These are phyloP conservation scores for Tympanuchus pallidicinctus DNA, from an alignment of 2,113 vertebrate species.

Conservation along the genomic window DNA sequence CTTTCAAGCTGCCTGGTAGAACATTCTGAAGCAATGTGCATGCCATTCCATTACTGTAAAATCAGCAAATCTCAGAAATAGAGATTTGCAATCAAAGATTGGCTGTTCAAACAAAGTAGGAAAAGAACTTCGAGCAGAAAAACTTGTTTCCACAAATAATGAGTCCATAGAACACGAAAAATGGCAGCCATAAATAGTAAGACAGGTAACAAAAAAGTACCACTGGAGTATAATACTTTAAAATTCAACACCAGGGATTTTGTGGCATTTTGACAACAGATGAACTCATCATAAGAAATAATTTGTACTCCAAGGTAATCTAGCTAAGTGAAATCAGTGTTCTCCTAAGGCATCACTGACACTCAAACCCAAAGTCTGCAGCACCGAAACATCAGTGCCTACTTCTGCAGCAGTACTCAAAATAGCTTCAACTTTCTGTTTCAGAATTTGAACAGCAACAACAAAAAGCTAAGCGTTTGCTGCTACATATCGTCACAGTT, in stretches of 20 bases:
- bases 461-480: not conserved
- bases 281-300: not conserved
- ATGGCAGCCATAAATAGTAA: not conserved
- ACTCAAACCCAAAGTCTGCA: not conserved
- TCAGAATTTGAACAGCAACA: not conserved
- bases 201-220: not conserved
- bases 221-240: accelerated
- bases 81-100: not conserved
- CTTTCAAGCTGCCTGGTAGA: not conserved
- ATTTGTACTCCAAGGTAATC: not conserved
- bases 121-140: not conserved
- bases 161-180: not conserved
- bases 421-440: not conserved
- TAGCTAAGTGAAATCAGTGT: not conserved
- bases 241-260: not conserved
- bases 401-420: not conserved
- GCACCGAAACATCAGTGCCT: not conserved
- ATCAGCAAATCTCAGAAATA: not conserved
- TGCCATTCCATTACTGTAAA: not conserved
- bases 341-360: not conserved
- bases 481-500: not conserved
- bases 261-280: not conserved
- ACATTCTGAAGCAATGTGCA: not conserved
- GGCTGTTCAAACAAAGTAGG: not conserved
- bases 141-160: not conserved